Percentiles rank a stretch among this genome's conserved stretches.
These are phyloP conservation scores for Papilio aristodemus DNA, from an alignment of 1,140 invertebrate species.

Conservation along the genomic window DNA sequence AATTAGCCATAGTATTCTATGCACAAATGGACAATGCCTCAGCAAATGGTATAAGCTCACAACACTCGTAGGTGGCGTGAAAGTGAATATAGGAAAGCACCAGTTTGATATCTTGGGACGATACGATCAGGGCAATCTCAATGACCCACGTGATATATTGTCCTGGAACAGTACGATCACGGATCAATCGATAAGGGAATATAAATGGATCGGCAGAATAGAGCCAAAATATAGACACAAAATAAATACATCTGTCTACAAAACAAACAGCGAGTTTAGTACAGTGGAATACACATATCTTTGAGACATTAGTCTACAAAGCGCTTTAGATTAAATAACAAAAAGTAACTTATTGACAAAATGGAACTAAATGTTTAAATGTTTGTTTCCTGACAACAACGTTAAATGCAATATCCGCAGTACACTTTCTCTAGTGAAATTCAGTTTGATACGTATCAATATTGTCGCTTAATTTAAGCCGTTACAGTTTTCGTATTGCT, in stretches of 20 bases:
- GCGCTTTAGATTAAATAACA: neutral
- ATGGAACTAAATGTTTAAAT: constrained; percentile 24
- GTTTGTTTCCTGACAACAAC: constrained; percentile 38
- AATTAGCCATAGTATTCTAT: neutral
- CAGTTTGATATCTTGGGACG: constrained; percentile 8
- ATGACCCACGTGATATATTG: constrained; percentile 12
- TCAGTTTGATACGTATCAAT: constrained; percentile 42
- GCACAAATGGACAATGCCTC: neutral
- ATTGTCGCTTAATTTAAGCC: constrained; percentile 37
- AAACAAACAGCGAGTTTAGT: too few species aligned
- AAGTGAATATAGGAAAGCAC: constrained; percentile 3
- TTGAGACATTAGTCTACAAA: neutral
- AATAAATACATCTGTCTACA: neutral
- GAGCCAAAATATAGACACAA: neutral
- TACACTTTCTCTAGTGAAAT: constrained; percentile 42
- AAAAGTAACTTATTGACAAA: neutral
- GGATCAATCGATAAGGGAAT: constrained; percentile 21
- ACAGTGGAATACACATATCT: neutral
- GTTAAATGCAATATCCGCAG: constrained; percentile 31
- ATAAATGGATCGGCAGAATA: constrained; percentile 3
- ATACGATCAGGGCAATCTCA: constrained; percentile 23
- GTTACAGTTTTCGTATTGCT: constrained; percentile 2
- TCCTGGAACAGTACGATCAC: neutral
- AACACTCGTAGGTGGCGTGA: constrained; percentile 17
- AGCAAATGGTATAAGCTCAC: neutral